Evolutionary conservation across 1,140 invertebrate species (phyloP).

Genomic region (Acromyrmex heyeri): DNA sequence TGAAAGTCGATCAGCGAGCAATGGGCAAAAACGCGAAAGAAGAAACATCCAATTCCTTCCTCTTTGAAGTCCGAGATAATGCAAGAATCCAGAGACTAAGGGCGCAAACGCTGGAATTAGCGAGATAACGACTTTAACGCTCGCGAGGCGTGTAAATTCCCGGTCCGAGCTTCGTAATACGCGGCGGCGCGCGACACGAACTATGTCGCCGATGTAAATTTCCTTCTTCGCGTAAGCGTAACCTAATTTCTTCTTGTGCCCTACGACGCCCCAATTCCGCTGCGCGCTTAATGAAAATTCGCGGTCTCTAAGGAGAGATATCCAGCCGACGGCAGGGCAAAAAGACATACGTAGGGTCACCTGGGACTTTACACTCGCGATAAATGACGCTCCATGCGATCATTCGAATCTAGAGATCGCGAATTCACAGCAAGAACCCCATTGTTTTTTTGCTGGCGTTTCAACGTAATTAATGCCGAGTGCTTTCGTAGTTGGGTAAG

Average conservation of each 20-base stretch:
- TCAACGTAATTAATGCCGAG: conserved; percentile 51
- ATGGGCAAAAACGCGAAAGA: not conserved
- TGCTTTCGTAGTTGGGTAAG: conserved; percentile 36
- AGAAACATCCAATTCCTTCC: not conserved
- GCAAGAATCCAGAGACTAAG: conserved; percentile 9
- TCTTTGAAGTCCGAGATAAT: not conserved
- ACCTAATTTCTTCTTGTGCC: conserved; percentile 57
- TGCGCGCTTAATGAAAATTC: conserved; percentile 55
- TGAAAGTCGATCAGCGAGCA: not conserved
- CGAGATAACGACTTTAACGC: conserved; percentile 49
- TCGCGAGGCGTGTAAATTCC: conserved; percentile 50
- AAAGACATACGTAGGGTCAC: conserved; percentile 26
- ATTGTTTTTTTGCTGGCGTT: conserved; percentile 23
- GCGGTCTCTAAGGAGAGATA: conserved; percentile 36
- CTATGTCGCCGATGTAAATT: conserved; percentile 59
- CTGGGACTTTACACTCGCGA: conserved; percentile 24
- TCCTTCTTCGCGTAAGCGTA: conserved; percentile 53
- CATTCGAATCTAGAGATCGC: conserved; percentile 23
- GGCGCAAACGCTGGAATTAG: conserved; percentile 12
- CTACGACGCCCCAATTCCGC: conserved; percentile 29
- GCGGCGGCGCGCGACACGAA: conserved; percentile 29
- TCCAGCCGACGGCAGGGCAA: conserved; percentile 27
- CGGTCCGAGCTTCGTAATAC: conserved; percentile 9
- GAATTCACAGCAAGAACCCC: not conserved
- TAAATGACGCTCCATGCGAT: conserved; percentile 39